phyloP scores from a whole-genome alignment of 1,140 invertebrate genomes.

The Homarus americanus region DNA sequence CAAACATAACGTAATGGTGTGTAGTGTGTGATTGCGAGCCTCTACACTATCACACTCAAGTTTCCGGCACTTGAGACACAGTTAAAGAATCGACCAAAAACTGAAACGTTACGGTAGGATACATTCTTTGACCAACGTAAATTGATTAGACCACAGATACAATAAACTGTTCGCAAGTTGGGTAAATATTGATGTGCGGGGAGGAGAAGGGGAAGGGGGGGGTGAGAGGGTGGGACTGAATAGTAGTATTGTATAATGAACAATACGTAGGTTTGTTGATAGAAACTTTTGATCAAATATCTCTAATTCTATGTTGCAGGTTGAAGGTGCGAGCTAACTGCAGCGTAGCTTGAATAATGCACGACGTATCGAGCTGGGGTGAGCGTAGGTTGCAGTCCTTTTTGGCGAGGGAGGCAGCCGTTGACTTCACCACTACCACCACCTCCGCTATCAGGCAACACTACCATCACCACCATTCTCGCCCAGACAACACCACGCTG shows the following conservation, averaged over 20 bases:
- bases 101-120: too few species aligned
- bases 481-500: background rate
- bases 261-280: too few species aligned
- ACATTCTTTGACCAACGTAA: too few species aligned
- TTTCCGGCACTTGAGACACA: too few species aligned
- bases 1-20: too few species aligned
- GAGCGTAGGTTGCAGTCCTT: background rate
- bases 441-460: background rate
- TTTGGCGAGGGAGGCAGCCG: background rate
- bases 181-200: background rate
- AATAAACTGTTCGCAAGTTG: too few species aligned
- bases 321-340: background rate
- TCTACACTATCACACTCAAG: too few species aligned
- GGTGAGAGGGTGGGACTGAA: constrained; percentile 5
- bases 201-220: background rate
- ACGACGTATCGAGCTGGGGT: background rate
- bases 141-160: too few species aligned
- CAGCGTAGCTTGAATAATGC: background rate
- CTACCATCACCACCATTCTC: background rate
- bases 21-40: too few species aligned
- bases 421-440: background rate
- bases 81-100: too few species aligned
- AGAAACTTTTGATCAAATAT: background rate
- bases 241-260: too few species aligned
- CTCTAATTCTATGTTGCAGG: background rate